These are phyloP conservation scores for Cryptomyrus ogoouensis DNA, from an alignment of 2,113 vertebrate genomes.

Conservation along the genomic window DNA sequence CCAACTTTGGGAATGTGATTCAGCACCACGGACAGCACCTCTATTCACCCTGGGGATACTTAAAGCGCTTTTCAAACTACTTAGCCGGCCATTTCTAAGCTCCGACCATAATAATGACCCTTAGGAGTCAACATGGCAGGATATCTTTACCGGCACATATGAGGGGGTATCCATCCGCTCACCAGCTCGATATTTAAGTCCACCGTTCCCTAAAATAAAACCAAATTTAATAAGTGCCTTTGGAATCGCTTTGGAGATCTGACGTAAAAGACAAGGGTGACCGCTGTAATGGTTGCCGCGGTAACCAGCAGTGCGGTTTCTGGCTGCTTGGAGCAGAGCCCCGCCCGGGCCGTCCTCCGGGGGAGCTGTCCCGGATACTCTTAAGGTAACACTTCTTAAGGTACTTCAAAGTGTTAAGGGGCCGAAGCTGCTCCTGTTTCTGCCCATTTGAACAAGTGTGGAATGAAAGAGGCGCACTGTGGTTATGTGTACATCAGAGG, in stretches of 20 bases:
- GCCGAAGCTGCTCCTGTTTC: neutral
- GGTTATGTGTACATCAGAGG: neutral
- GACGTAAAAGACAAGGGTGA: neutral
- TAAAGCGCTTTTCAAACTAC: neutral
- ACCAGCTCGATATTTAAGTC: neutral
- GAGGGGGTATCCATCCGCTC: neutral
- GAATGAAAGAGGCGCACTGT: neutral
- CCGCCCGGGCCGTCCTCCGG: neutral
- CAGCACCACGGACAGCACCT: slow-evolving; percentile 2
- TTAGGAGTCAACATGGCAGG: neutral
- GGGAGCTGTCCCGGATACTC: neutral
- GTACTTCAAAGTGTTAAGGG: neutral
- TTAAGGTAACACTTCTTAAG: neutral
- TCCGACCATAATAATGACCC: neutral
- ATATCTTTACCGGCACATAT: neutral
- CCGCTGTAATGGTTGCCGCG: neutral
- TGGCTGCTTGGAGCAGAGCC: neutral
- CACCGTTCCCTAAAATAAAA: neutral
- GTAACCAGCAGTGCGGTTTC: neutral
- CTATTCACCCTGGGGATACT: neutral
- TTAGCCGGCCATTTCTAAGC: neutral
- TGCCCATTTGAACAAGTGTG: neutral
- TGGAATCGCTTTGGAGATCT: neutral
- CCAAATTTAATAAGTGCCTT: neutral
- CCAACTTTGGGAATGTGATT: neutral